Percentiles rank a stretch among this genome's conserved stretches.
phyloP scores from a whole-genome alignment of 2,113 vertebrate genomes.

The Lamprotornis superbus region DNA sequence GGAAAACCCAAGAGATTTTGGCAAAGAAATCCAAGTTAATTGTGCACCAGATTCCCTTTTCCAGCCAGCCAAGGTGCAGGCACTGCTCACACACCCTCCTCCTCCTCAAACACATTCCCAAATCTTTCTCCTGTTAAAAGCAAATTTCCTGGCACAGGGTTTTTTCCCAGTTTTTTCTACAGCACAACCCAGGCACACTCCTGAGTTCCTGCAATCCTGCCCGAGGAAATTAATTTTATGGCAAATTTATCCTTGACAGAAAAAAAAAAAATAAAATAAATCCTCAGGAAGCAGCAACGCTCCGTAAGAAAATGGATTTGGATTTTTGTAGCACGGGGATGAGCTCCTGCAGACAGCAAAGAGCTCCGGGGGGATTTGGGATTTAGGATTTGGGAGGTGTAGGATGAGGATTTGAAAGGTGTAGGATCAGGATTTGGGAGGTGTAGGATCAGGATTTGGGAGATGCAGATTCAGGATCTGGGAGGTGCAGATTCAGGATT shows the following conservation, averaged over 20 bases:
- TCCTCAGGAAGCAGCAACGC: not conserved
- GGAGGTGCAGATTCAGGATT: not conserved
- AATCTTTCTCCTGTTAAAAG: not conserved
- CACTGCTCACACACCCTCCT: not conserved
- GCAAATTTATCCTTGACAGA: not conserved
- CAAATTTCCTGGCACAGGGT: not conserved
- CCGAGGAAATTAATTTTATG: not conserved
- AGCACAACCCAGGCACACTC: not conserved
- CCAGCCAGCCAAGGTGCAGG: not conserved
- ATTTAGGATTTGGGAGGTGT: too few relatives aligned
- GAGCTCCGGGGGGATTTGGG: not conserved
- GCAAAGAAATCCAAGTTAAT: not conserved
- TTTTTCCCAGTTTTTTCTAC: not conserved
- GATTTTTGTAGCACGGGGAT: not conserved
- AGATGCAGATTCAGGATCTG: too few relatives aligned
- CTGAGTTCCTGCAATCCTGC: not conserved
- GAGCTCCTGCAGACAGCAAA: not conserved
- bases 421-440: too few relatives aligned
- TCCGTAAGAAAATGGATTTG: not conserved
- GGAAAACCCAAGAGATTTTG: too few relatives aligned
- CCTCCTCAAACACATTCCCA: not conserved
- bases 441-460: too few relatives aligned
- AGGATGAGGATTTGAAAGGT: too few relatives aligned
- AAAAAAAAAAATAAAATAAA: not conserved
- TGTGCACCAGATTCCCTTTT: not conserved